Evolutionary conservation across 2,113 vertebrate genomes (phyloP), one percentile per base, ranked within the genome.

Genomic region (Takifugu flavidus): DNA sequence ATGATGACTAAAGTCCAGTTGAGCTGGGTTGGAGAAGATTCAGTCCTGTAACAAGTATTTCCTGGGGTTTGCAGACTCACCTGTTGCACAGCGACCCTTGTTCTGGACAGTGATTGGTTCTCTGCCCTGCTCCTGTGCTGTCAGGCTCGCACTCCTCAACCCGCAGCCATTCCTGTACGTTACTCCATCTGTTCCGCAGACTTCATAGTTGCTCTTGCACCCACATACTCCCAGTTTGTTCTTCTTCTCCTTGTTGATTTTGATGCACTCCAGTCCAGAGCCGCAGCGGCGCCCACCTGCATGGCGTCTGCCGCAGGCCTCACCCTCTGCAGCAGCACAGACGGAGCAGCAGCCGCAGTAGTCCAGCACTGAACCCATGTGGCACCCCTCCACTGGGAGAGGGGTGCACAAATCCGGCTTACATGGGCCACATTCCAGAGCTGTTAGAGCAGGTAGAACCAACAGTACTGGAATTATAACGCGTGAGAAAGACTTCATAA

Each of bases 71-170:
- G 5, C 34, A 7, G 20, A 3, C 90, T 90, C 88, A 96, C 95
- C 95, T 92, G 92, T 84, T 13, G 92, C 86, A 82, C 95, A 96
- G 80, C 91, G 90, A 51, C 95, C 95, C 79, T 96, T 96, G 87
- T 86, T 92, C 76, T 86, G 88, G 71, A 94, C 83, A 44, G 15
- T 82, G 79, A 96, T 53, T 3, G 82, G 62, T 47, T 90, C 85
- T 1, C 82, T 62, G 6, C 81, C 87, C 52, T 85, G 82, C n/a
- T 54, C 76, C 88, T 90, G 77, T 0, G 93, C 93, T 6, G 61
- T 52, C 74, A 86, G 65, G 75, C 91, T 93, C 75, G 94, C 93
- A 1, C 86, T 91, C 68, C 88, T 92, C 81, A 98, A 89, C 15
- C 89, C 91, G 72, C 95, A 96, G 8, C 79, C 89, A 75, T 66